Conservation (phyloP, 2,888 invertebrate genomes). For the Aphrophora alni region DNA sequence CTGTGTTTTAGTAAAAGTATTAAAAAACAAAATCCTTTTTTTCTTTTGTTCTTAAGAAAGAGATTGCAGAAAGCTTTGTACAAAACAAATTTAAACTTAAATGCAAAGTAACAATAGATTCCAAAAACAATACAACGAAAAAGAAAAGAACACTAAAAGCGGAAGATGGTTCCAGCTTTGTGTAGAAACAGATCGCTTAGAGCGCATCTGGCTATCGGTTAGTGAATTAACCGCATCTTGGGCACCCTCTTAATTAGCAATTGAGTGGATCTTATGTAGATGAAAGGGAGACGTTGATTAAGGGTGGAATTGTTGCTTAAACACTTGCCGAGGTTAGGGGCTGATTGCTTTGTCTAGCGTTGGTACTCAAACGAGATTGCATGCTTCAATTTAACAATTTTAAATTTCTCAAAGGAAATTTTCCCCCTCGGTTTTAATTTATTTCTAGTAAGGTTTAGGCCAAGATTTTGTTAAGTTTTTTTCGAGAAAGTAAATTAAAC, state of each 20-base stretch:
- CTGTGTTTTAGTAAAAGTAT: no score
- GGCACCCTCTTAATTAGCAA: constrained; percentile 23
- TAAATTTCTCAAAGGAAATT: not conserved
- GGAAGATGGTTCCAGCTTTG: not conserved
- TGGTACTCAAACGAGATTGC: not conserved
- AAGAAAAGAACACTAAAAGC: no score
- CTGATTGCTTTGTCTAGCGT: not conserved
- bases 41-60: no score
- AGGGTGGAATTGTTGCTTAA: constrained; percentile 33
- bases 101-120: no score
- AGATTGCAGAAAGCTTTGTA: no score
- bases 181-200: not conserved
- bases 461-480: no score
- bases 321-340: constrained; percentile 7
- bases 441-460: not conserved
- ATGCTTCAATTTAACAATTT: not conserved
- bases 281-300: constrained; percentile 22
- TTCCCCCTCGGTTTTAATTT: not conserved
- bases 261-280: constrained; percentile 23
- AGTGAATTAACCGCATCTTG: not conserved
- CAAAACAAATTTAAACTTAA: no score
- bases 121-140: no score
- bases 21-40: no score
- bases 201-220: not conserved
- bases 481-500: no score